Evolutionary conservation across 2,113 vertebrate genomes (phyloP).

Genomic region (Tachuris rubrigastra): DNA sequence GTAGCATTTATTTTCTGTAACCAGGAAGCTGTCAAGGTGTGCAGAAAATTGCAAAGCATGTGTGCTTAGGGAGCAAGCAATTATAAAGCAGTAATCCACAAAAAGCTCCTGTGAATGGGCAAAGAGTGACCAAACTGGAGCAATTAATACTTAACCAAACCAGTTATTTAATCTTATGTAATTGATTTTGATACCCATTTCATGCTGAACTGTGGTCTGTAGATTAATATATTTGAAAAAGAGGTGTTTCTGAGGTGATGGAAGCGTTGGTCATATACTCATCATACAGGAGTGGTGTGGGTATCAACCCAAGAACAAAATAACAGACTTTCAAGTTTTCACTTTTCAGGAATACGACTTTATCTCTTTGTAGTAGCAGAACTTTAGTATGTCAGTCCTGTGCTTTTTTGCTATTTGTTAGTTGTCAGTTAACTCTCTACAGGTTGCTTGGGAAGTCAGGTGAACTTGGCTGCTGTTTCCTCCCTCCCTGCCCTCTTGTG

Average conservation of each 20-base stretch:
- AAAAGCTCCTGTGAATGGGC: conserved; percentile 22
- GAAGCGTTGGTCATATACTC: neutral
- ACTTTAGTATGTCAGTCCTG: accelerated
- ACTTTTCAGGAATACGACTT: neutral
- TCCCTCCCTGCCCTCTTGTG: neutral
- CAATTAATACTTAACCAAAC: conserved; percentile 45
- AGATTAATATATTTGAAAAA: neutral
- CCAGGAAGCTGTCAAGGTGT: neutral
- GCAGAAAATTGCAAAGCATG: neutral
- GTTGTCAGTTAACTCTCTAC: neutral
- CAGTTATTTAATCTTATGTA: conserved; percentile 36
- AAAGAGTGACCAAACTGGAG: conserved; percentile 46
- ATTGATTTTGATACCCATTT: conserved; percentile 2
- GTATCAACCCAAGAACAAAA: neutral
- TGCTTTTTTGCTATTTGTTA: neutral
- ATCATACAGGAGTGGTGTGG: neutral
- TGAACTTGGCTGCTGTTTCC: neutral
- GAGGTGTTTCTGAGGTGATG: neutral
- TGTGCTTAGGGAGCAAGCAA: conserved; percentile 17
- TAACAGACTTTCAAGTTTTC: neutral
- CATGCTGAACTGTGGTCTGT: neutral
- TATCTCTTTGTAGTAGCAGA: neutral
- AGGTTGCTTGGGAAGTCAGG: neutral
- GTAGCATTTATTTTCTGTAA: neutral
- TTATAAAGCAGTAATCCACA: conserved; percentile 47